Evolutionary conservation across 2,888 invertebrate species (phyloP).

Genomic region (Cheilosia impressa): DNA sequence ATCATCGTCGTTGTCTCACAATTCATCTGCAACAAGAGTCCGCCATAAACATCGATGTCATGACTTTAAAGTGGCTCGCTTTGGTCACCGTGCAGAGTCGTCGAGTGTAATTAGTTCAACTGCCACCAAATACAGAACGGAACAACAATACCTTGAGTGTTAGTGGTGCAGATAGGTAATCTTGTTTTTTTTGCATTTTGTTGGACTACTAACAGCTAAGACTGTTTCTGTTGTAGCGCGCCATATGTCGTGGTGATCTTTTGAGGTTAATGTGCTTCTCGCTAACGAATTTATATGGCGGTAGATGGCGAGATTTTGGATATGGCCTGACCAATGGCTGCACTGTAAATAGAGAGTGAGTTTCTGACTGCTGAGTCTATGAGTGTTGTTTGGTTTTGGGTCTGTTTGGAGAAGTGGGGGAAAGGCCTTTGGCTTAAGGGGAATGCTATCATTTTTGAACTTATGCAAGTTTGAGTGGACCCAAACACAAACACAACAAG

Average conservation of each 20-base stretch:
- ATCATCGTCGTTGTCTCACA: constrained; percentile 58
- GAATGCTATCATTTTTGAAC: too few species aligned
- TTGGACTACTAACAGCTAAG: constrained; percentile 8
- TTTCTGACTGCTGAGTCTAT: not conserved
- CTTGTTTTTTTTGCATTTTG: constrained; percentile 2
- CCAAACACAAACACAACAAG: too few species aligned
- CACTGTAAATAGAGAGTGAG: not conserved
- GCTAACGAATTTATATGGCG: constrained; percentile 40
- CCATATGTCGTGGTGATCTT: constrained; percentile 56
- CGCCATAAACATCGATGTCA: constrained; percentile 66
- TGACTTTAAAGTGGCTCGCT: constrained; percentile 50
- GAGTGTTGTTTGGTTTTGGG: too few species aligned
- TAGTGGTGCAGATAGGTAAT: constrained; percentile 12
- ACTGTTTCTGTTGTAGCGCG: constrained; percentile 1
- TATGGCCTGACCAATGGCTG: constrained; percentile 11
- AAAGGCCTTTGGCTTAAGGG: too few species aligned
- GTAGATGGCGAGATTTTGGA: constrained; percentile 30
- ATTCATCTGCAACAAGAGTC: constrained; percentile 64
- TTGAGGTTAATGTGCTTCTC: constrained; percentile 69
- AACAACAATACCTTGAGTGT: constrained; percentile 59
- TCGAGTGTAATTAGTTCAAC: constrained; percentile 64
- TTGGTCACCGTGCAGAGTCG: constrained; percentile 45
- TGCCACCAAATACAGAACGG: constrained; percentile 62
- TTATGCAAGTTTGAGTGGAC: too few species aligned
- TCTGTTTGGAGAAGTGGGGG: too few species aligned